Base-by-base conservation (phyloP, 2,797 vertebrate species). In the Heliangelus exortis region DNA sequence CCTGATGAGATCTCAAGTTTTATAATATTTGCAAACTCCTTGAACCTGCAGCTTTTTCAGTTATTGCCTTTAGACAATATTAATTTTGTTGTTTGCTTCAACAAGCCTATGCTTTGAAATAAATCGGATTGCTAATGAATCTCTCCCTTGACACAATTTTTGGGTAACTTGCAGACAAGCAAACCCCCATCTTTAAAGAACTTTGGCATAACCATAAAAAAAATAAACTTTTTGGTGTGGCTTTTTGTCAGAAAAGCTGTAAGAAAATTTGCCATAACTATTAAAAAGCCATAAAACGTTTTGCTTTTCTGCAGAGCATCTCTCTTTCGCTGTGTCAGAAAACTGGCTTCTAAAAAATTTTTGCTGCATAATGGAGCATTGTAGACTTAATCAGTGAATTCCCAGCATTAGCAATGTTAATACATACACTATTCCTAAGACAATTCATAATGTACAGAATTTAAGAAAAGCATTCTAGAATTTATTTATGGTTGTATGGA, bases 31-130 rank as follows among this genome's bases (percentile, higher is more conserved):
- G 94, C 93, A 96, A 95, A 93, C 83, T 85, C 88, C 53, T 85
- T 94, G 86, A 96, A 95, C 96, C 96, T 96, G 97, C 95, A 98
- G 96, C 97, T 98, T 96, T 95, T 98, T 97, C 21, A 97, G 96
- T 98, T 98, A 97, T 96, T 97, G 95, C 97, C 98, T 98, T 96
- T 97, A 97, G 84, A 94, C 76, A 84, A 89, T 76, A 94, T 95
- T 93, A 94, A 97, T 93, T 98, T 97, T 97, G 97, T 95, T 95
- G 97, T 97, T 97, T 97, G 96, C 71, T 92, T 98, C 85, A 98
- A 98, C 93, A 97, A 96, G 93, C 98, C 98, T 98, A 97, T 96
- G 26, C n/a, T 59, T 74, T 59, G 98, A 90, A 98, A 98, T 98
- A 98, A 98, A 98, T 97, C 97, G 62, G 93, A 92, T 95, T 88